Conservation (phyloP, 2,113 vertebrate species). For the Entomyzon cyanotis region DNA sequence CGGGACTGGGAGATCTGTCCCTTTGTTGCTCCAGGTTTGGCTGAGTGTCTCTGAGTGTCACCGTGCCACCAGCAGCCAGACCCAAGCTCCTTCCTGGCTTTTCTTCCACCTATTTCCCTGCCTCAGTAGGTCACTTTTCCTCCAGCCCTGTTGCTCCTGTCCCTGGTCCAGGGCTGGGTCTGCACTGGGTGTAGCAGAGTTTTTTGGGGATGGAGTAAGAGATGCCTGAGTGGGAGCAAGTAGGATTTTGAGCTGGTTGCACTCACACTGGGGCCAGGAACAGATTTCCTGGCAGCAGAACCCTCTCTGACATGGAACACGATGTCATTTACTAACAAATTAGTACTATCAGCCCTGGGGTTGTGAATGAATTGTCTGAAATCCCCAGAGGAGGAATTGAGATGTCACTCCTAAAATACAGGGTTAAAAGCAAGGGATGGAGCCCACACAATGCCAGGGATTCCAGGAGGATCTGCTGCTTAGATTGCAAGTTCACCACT, state of each 20-base stretch:
- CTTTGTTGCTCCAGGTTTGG: not conserved
- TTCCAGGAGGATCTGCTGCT: not conserved
- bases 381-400: not conserved
- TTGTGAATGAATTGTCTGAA: not conserved
- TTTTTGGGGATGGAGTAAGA: not conserved
- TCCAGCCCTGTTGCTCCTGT: not conserved
- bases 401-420: not conserved
- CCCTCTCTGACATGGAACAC: not conserved
- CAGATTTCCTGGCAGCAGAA: not conserved
- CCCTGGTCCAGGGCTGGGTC: not conserved
- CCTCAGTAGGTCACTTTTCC: not conserved
- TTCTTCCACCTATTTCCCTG: not conserved
- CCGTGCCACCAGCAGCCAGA: not conserved
- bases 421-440: not conserved
- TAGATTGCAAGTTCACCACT: not conserved
- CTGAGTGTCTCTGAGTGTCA: not conserved
- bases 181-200: not conserved
- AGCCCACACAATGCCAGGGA: not conserved
- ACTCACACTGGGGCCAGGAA: not conserved
- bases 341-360: not conserved
- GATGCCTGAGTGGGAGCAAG: not conserved
- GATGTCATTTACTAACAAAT: not conserved
- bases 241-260: not conserved
- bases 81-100: accelerated
- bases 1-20: accelerated